Percentiles rank a stretch among this genome's conserved stretches.
phyloP scores from a whole-genome alignment of 2,113 vertebrate genomes.

The Corythornis madagascariensis region DNA sequence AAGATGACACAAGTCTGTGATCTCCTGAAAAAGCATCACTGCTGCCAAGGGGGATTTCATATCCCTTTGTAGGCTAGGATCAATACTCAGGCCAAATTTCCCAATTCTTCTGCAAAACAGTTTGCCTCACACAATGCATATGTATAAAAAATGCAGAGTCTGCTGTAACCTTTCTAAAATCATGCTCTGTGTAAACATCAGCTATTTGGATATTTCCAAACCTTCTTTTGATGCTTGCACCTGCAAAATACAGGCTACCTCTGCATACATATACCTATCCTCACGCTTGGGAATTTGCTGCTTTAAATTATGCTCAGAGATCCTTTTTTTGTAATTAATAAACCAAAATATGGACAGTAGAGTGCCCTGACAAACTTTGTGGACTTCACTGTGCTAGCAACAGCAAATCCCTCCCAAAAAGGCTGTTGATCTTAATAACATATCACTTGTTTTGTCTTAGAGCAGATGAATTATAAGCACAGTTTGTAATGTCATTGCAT shows the following conservation, averaged over 20 bases:
- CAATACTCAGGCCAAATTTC: background rate
- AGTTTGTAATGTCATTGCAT: background rate
- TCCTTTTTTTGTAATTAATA: background rate
- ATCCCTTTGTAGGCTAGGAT: background rate
- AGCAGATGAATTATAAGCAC: background rate
- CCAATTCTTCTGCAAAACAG: background rate
- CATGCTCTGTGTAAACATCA: background rate
- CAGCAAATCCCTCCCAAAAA: background rate
- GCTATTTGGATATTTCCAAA: background rate
- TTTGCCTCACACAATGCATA: background rate
- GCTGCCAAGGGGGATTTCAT: slow-evolving; percentile 24
- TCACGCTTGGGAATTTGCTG: background rate
- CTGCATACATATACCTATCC: background rate
- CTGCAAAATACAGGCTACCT: background rate
- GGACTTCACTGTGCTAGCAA: background rate
- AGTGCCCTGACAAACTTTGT: background rate
- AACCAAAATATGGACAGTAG: background rate
- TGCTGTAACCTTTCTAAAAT: background rate
- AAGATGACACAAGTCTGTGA: slow-evolving; percentile 17
- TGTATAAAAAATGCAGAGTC: background rate
- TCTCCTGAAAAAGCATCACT: background rate
- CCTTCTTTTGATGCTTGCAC: background rate
- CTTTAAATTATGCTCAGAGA: background rate
- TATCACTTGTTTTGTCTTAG: background rate
- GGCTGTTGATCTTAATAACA: background rate